phyloP scores from a whole-genome alignment of 2,888 invertebrate species.

The Caenorhabditis wallacei region DNA sequence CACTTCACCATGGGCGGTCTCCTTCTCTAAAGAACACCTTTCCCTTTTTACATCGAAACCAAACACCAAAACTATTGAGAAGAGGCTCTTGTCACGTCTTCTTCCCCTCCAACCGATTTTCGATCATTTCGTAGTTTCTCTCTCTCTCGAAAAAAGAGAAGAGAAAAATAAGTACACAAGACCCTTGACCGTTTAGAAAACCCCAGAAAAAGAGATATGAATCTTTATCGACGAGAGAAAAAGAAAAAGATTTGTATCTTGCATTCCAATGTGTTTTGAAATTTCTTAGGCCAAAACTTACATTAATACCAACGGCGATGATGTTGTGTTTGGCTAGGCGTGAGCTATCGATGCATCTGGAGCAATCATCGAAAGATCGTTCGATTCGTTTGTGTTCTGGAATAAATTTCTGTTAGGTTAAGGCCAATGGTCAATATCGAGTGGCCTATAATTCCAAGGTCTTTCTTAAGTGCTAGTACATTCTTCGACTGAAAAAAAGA shows the following conservation, averaged over 20 bases:
- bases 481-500: too few relatives aligned
- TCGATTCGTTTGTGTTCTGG: slow-evolving; percentile 88
- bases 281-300: slow-evolving; percentile 83
- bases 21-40: not conserved
- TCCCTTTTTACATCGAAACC: slow-evolving; percentile 4
- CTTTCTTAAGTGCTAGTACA: too few relatives aligned
- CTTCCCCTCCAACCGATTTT: slow-evolving; percentile 20
- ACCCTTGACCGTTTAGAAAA: not conserved
- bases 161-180: slow-evolving; percentile 11
- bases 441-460: not conserved
- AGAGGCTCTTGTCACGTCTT: slow-evolving; percentile 43
- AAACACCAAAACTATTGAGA: slow-evolving; percentile 50
- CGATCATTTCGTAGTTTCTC: slow-evolving; percentile 23
- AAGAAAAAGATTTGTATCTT: too few relatives aligned
- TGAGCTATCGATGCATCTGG: slow-evolving; percentile 90
- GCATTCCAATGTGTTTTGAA: slow-evolving; percentile 2
- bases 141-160: not conserved
- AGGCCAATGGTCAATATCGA: not conserved
- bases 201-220: not conserved
- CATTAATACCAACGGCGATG: slow-evolving; percentile 89
- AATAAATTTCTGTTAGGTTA: slow-evolving; percentile 67
- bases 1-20: not conserved
- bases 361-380: slow-evolving; percentile 89
- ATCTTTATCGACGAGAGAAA: not conserved
- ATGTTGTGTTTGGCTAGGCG: slow-evolving; percentile 91